Evolutionary conservation across 2,888 invertebrate genomes (phyloP).

Genomic region (Cordilura impudica): DNA sequence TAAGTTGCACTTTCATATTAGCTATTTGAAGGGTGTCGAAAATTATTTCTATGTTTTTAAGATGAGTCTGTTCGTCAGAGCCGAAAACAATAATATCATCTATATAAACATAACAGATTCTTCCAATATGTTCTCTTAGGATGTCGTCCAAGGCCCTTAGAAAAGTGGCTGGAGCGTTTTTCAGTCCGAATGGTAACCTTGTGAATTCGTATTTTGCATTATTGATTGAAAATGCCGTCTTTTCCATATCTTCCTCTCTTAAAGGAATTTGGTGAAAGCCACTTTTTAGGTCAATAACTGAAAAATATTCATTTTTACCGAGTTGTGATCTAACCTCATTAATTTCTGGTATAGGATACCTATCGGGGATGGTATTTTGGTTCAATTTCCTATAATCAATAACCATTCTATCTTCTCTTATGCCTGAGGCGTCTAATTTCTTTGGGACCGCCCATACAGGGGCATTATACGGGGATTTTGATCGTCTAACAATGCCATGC

Average conservation of each 20-base stretch:
- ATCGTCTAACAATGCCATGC: background rate
- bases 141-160: too few relatives aligned
- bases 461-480: constrained; percentile 11
- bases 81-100: too few relatives aligned
- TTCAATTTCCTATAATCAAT: constrained; percentile 7
- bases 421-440: constrained; percentile 4
- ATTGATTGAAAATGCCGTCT: constrained; percentile 4
- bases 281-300: constrained; percentile 16
- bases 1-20: too few relatives aligned
- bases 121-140: too few relatives aligned
- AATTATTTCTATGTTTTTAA: too few relatives aligned
- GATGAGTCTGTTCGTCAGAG: too few relatives aligned
- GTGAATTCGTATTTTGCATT: constrained; percentile 2
- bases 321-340: background rate
- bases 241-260: background rate
- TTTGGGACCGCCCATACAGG: constrained; percentile 9
- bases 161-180: too few relatives aligned
- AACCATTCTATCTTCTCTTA: constrained; percentile 14
- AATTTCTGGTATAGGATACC: constrained; percentile 8
- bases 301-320: background rate
- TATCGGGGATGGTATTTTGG: constrained; percentile 13
- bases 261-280: too few relatives aligned
- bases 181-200: background rate
- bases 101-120: too few relatives aligned
- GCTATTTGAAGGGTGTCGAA: too few relatives aligned